Evolutionary conservation across 1,140 invertebrate genomes (phyloP), one percentile per base, ranked within the genome.

Genomic region (Dendrolimus punctatus): DNA sequence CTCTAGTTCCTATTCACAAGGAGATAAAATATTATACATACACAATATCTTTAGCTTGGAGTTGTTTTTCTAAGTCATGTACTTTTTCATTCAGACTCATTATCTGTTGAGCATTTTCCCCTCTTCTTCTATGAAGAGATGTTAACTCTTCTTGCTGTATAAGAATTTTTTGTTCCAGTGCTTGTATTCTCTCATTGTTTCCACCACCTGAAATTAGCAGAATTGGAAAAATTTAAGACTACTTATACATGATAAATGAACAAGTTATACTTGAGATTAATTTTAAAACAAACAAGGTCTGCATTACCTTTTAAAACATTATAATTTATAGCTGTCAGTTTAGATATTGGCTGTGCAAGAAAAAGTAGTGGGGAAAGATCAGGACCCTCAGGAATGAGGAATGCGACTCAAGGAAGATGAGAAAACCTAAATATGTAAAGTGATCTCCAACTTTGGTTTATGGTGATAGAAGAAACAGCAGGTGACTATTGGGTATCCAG

Each of bases 71-170:
- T 71, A 95, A 93, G 63, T 97, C 95, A 85, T 96, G 94, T 10
- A 98, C 82, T 83, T 92, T 92, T 57, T 92, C 90, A 88, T 96
- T 97, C 4, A 99, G 88, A 80, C 96, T 95, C 46, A 98, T 94
- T 55, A 99, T 95, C 87, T 96, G 93, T 76, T 98, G 96, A 0
- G 95, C 91, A 89, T 98, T 95, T 87, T 98, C 96, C 49, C 96
- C 95, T 84, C 95, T 92, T 52, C 94, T 90, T 68, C 94, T 91
- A 75, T 98, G 96, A 39, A 98, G 77, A 51, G 95, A 95, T 6
- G 96, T 97, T 5, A 98, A 83, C 81, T 99, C 97, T 88, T 98
- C 97, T 78, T 98, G 96, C 75, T 98, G 91, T 10, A 89, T 89
- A 50, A 96, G 86, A 39, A 97, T 78, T 85, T 96, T 96, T 66